Base-by-base conservation (phyloP, 2,113 vertebrate genomes). In the Rhizomys pruinosus region DNA sequence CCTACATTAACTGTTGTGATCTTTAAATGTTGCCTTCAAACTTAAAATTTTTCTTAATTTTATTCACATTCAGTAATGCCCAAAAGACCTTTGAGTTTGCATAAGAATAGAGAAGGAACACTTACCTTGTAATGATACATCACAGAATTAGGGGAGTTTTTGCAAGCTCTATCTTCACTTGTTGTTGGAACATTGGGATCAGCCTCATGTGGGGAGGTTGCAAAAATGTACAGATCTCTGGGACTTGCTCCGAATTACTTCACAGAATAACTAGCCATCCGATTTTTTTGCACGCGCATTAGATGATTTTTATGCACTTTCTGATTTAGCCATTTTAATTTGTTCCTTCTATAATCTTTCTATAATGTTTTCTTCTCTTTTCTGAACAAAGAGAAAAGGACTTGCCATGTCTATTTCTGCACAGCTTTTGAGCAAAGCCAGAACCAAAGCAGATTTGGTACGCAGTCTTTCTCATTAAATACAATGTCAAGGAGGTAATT, bases 401-500 rank as follows among this genome's bases (percentile, higher is more conserved):
- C 69, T 12, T 61, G 55, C 73, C 88, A 37, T 76, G 19, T 89
- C 34, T 94, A 89, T 87, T 94, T 82, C 44, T 84, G 7, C 63
- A 76, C 10, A 57, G 69, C 16, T 89, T 93, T 89, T 57, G 77
- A 96, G 79, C 6, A 1, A 92, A 95, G 61, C 86, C 89, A 95
- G 94, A 96, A 94, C 89, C n/a, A 96, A 96, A 94, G 82, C 55
- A 90, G 84, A 96, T 97, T 97, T 89, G 76, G 87, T 90, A 89
- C 89, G 94, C 92, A 72, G 4, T 71, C 87, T 95, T 95, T 84
- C 95, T 97, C 61, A 89, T 96, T 95, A 96, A 95, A 82, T 80
- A 66, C 96, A 94, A 94, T 91, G 95, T 96, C 79, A 89, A 89
- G 71, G 89, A 92, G n/a, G 66, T 84, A 96, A 95, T 95, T 90